Base-by-base conservation (phyloP, 1,140 invertebrate genomes). In the Drosophila pachea region DNA sequence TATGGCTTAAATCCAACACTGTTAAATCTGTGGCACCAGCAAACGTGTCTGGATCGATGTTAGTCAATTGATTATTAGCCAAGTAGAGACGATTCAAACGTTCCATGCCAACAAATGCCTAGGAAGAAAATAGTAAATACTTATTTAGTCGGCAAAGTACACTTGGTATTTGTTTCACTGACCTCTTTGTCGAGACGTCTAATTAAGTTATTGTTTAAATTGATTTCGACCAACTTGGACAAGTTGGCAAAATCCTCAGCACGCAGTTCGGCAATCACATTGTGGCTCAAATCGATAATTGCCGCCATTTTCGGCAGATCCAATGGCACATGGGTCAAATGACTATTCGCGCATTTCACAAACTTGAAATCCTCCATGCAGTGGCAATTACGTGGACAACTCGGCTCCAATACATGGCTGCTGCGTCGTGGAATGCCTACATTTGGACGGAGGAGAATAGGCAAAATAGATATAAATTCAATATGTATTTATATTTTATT, bases 1-100 rank as follows among this genome's bases (percentile, higher is more conserved):
- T 92, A 38, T 91, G 89, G 55, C 90, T 89, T 58, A 91, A 87
- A 77, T 91, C 90, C 58, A 92, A 75, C 42, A 89, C 74, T 62
- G 87, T 87, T 47, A 92, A 78, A 32, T 90, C 89, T 49, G 87
- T 89, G 29, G 91, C 87, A 8, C 78, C 75, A 1, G 89, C 86
- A 75, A 92, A 90, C 6, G 89, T 89, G 67, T 91, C 91, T 7
- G 91, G 90, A 31, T 89, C 83, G 48, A 92, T 89, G 75, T 88
- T 88, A 11, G 86, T 90, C 29, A 92, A 68, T 56, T 90, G 89
- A 76, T 92, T 93, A 47, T 90, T 90, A 63, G 91, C 87, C 69
- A 93, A 66, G 66, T 91, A 90, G n/a, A 89, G 56, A 4, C 87
- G 70, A 35, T 72, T 71, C 53, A 88, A 60, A 33, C 69, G 74